A percentile compares a stretch with the other conserved stretches of the same genome.
Conservation (phyloP, 2,888 invertebrate species). For the Campoletis raptor region DNA sequence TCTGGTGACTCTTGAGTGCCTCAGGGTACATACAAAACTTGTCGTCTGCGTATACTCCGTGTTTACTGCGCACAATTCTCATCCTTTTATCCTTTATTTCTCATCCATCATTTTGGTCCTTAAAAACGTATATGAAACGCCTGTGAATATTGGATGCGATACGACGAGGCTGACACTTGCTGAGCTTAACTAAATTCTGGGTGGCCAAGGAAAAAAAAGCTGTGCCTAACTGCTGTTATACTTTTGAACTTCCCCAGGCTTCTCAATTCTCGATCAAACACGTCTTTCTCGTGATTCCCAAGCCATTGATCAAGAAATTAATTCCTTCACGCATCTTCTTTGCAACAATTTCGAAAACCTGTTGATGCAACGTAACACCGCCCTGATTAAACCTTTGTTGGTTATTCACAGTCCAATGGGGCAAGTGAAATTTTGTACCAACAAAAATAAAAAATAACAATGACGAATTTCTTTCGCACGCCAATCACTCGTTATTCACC, state of each 20-base stretch:
- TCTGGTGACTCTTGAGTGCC: constrained; percentile 54
- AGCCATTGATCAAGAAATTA: constrained; percentile 23
- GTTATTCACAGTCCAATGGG: neutral
- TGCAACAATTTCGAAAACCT: neutral
- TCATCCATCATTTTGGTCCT: constrained; percentile 1
- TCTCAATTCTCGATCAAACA: constrained; percentile 43
- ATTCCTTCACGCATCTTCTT: neutral
- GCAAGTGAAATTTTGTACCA: neutral
- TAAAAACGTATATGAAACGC: constrained; percentile 6
- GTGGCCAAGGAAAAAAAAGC: constrained; percentile 43
- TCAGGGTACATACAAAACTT: constrained; percentile 28
- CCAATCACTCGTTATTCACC: constrained; percentile 34
- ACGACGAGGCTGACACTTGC: constrained; percentile 16
- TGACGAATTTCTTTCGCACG: constrained; percentile 24
- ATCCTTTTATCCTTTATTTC: constrained; percentile 22
- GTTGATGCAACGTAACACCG: neutral
- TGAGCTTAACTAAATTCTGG: constrained; percentile 40
- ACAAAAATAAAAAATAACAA: neutral
- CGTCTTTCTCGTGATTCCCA: constrained; percentile 31
- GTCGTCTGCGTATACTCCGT: constrained; percentile 2
- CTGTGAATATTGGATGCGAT: constrained; percentile 21
- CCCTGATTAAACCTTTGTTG: neutral
- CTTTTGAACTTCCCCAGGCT: constrained; percentile 15
- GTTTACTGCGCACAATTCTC: constrained; percentile 13
- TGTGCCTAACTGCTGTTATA: constrained; percentile 51